Evolutionary conservation across 2,113 vertebrate genomes (phyloP).

Genomic region (Tenrec ecaudatus): DNA sequence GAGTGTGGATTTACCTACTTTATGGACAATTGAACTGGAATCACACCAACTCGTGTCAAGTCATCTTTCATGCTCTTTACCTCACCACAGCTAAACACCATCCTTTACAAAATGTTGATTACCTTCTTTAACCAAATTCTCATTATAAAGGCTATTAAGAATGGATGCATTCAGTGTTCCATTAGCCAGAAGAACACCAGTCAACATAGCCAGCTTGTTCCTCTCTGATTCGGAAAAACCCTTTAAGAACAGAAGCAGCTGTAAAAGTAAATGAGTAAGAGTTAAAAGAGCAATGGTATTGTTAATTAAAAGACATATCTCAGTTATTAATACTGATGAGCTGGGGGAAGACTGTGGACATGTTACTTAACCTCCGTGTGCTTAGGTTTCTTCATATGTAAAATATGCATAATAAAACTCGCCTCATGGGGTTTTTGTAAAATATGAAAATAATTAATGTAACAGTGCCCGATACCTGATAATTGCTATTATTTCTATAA

Average conservation of each 20-base stretch:
- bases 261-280: slow-evolving; percentile 40
- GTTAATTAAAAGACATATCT: not conserved
- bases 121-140: slow-evolving; percentile 99
- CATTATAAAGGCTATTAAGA: slow-evolving; percentile 98
- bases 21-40: not conserved
- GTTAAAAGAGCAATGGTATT: slow-evolving; percentile 45
- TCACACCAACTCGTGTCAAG: not conserved
- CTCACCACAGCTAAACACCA: not conserved
- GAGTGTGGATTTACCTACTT: not conserved
- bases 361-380: too few species aligned
- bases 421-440: not conserved
- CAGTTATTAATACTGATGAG: too few species aligned
- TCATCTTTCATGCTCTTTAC: not conserved
- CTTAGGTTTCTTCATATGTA: not conserved
- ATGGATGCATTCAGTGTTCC: slow-evolving; percentile 97
- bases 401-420: slow-evolving; percentile 6
- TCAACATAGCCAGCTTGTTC: slow-evolving; percentile 99
- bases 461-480: not conserved
- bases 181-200: slow-evolving; percentile 98
- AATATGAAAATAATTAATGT: slow-evolving; percentile 8
- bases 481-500: too few species aligned
- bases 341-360: too few species aligned
- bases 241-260: slow-evolving; percentile 99
- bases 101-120: slow-evolving; percentile 22
- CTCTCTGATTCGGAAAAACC: slow-evolving; percentile 99